Conservation (phyloP, 2,888 invertebrate genomes). For the Eumerus sabulonum region DNA sequence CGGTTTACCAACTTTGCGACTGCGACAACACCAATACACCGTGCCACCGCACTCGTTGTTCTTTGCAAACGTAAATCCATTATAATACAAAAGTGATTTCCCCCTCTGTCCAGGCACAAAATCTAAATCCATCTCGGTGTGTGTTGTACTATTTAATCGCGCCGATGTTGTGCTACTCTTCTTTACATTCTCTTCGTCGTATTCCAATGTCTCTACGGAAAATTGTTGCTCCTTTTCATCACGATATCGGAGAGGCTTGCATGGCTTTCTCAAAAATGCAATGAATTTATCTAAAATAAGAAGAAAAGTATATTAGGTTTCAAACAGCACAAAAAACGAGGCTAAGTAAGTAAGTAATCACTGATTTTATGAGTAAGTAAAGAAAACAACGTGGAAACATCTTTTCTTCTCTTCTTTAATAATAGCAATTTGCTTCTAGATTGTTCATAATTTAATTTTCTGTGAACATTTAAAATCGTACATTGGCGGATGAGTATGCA, state of each 20-base stretch:
- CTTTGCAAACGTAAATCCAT: conserved; percentile 77
- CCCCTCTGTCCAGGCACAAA: conserved; percentile 77
- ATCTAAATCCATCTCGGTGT: conserved; percentile 70
- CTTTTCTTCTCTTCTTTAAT: conserved; percentile 15
- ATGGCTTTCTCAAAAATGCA: background rate
- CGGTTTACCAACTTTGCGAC: conserved; percentile 73
- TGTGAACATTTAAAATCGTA: conserved; percentile 55
- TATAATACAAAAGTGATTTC: conserved; percentile 74
- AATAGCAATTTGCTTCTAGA: conserved; percentile 18
- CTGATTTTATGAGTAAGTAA: background rate
- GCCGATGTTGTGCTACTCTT: too few species aligned
- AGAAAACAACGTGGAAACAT: conserved; percentile 6
- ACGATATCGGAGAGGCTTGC: background rate
- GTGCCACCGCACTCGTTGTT: conserved; percentile 75
- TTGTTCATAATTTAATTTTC: conserved; percentile 28
- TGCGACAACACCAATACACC: conserved; percentile 78
- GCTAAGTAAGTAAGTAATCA: background rate
- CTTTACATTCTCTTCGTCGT: background rate
- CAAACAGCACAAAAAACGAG: conserved; percentile 1
- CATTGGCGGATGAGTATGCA: conserved; percentile 75
- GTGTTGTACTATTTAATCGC: background rate
- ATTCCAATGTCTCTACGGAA: background rate
- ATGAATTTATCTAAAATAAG: conserved; percentile 41
- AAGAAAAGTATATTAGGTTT: too few species aligned
- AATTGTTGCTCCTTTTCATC: background rate